Evolutionary conservation across 1,140 invertebrate genomes (phyloP).

Genomic region (Diplogasteroides magnus): DNA sequence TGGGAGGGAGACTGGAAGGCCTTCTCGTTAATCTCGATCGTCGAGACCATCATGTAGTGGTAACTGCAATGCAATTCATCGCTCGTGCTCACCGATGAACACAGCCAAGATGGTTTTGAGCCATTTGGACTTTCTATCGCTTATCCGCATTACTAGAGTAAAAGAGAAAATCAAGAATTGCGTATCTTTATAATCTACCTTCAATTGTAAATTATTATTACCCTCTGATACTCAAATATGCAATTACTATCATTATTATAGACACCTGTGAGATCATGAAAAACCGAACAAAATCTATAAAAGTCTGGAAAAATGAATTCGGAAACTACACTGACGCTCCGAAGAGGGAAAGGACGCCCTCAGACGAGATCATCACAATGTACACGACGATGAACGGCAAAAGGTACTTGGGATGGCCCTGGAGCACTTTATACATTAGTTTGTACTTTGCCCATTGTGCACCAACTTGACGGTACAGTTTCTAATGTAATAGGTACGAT

Average conservation of each 20-base stretch:
- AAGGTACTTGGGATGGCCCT: conserved; percentile 35
- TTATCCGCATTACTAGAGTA: no score
- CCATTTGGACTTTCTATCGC: no score
- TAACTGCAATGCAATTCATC: neutral
- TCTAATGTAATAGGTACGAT: no score
- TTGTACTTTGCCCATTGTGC: neutral
- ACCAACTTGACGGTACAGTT: no score
- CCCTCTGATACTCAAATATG: no score
- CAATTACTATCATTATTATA: no score
- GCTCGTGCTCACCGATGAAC: no score
- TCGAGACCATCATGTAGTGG: neutral
- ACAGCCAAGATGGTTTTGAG: no score
- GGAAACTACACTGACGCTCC: neutral
- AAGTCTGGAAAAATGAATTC: neutral
- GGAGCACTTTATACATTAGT: neutral
- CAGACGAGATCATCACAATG: conserved; percentile 34
- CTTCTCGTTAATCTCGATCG: neutral
- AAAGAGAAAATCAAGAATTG: no score
- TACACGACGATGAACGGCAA: conserved; percentile 53
- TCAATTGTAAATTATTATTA: no score
- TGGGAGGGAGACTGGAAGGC: neutral
- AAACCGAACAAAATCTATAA: neutral
- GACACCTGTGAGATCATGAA: neutral
- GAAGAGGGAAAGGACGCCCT: conserved; percentile 14
- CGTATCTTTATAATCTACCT: no score